Evolutionary conservation across 2,888 invertebrate species (phyloP).

Genomic region (Drosophila cracens): DNA sequence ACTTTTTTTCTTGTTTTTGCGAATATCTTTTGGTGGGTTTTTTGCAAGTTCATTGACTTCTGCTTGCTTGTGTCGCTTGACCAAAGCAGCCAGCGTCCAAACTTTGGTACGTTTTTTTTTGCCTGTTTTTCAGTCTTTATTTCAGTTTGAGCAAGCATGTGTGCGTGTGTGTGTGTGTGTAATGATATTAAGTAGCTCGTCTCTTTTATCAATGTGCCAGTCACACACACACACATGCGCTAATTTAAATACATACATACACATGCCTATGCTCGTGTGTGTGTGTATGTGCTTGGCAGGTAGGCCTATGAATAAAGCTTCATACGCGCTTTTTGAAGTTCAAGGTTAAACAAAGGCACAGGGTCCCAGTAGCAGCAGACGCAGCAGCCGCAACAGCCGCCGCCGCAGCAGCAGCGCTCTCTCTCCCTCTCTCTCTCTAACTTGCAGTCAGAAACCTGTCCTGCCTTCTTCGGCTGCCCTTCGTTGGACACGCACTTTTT

Average conservation of each 20-base stretch:
- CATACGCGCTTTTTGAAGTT: constrained; percentile 81
- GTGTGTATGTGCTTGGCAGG: constrained; percentile 45
- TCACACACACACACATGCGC: constrained; percentile 43
- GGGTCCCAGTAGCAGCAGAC: constrained; percentile 7
- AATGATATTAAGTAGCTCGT: constrained; percentile 41
- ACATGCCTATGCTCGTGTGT: not conserved
- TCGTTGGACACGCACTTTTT: constrained; percentile 48
- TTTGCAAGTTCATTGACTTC: constrained; percentile 72
- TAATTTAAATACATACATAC: constrained; percentile 47
- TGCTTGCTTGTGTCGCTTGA: constrained; percentile 36
- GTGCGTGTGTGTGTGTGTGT: constrained; percentile 1
- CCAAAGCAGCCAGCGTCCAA: constrained; percentile 46
- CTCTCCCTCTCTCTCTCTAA: constrained; percentile 1
- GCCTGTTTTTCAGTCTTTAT: constrained; percentile 13
- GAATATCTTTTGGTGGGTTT: constrained; percentile 27
- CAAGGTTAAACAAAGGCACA: constrained; percentile 80
- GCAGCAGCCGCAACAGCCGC: not conserved
- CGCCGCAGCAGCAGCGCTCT: not conserved
- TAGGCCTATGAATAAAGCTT: constrained; percentile 68
- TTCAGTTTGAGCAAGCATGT: not conserved
- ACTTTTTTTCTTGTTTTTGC: constrained; percentile 21
- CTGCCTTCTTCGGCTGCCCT: constrained; percentile 32
- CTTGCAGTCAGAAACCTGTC: constrained; percentile 56
- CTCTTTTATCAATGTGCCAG: constrained; percentile 37
- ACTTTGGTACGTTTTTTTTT: constrained; percentile 23